phyloP scores from a whole-genome alignment of 1,140 invertebrate species.

The Brachionus asplanchnoidis region DNA sequence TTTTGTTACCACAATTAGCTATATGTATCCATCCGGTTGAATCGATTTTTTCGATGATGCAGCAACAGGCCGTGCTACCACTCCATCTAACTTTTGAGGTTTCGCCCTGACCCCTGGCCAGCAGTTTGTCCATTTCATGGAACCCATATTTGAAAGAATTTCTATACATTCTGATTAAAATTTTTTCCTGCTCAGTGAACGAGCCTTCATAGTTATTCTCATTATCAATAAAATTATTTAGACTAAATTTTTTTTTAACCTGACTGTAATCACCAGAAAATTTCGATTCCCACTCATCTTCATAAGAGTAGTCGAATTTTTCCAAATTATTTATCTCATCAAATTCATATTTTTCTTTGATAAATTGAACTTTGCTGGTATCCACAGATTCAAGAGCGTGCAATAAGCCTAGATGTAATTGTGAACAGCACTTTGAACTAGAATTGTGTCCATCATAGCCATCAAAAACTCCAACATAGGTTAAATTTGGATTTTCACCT shows the following conservation, averaged over 20 bases:
- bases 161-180: not conserved
- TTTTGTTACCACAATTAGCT: constrained; percentile 23
- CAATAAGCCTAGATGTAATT: constrained; percentile 27
- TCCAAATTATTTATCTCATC: constrained; percentile 39
- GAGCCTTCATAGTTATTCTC: not conserved
- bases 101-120: constrained; percentile 11
- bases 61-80: not conserved
- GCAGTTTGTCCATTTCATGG: constrained; percentile 11
- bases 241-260: not conserved
- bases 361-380: not conserved
- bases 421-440: not conserved
- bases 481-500: constrained; percentile 18
- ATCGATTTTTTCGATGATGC: constrained; percentile 7
- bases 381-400: not conserved
- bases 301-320: constrained; percentile 12
- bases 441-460: constrained; percentile 20
- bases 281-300: not conserved
- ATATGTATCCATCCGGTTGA: not conserved
- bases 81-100: constrained; percentile 40
- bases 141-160: not conserved
- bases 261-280: not conserved
- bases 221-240: not conserved
- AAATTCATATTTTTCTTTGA: constrained; percentile 26
- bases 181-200: constrained; percentile 2
- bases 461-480: constrained; percentile 33